Evolutionary conservation across 2,888 invertebrate genomes (phyloP).

Genomic region (Campoplex nolae): DNA sequence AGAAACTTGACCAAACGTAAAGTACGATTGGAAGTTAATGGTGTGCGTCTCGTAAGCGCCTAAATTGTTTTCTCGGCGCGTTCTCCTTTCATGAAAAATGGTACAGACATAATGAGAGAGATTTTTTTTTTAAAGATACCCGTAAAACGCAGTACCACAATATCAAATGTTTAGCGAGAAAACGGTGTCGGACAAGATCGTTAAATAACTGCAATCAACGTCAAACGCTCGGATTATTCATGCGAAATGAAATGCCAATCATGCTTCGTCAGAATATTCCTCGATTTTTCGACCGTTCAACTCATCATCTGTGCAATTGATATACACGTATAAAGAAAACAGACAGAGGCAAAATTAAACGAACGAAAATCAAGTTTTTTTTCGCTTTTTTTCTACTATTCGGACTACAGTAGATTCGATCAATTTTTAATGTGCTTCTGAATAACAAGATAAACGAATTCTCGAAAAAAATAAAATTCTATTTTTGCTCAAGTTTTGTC

Average conservation of each 20-base stretch:
- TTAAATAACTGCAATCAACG: constrained; percentile 59
- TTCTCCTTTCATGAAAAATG: constrained; percentile 53
- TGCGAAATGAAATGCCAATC: constrained; percentile 56
- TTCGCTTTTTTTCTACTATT: too few species aligned
- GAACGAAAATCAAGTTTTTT: too few species aligned
- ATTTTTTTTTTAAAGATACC: constrained; percentile 11
- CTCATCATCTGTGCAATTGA: not conserved
- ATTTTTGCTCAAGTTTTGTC: too few species aligned
- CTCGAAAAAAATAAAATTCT: too few species aligned
- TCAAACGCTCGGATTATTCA: constrained; percentile 40
- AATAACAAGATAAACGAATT: too few species aligned
- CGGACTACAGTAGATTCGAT: too few species aligned
- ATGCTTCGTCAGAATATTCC: constrained; percentile 12
- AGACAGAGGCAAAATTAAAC: not conserved
- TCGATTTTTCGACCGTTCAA: not conserved
- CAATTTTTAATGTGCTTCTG: too few species aligned
- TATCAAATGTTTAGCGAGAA: constrained; percentile 25
- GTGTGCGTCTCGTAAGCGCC: constrained; percentile 8
- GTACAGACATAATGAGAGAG: constrained; percentile 14
- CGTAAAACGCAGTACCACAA: constrained; percentile 18
- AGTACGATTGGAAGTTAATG: not conserved
- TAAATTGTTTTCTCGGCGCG: constrained; percentile 6
- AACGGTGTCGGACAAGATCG: constrained; percentile 62
- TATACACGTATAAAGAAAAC: not conserved
- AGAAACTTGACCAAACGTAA: not conserved